A percentile compares a stretch with the other conserved stretches of the same genome.
These are phyloP conservation scores for Magallana ariakensis DNA, from an alignment of 1,140 invertebrate genomes.

Conservation along the genomic window DNA sequence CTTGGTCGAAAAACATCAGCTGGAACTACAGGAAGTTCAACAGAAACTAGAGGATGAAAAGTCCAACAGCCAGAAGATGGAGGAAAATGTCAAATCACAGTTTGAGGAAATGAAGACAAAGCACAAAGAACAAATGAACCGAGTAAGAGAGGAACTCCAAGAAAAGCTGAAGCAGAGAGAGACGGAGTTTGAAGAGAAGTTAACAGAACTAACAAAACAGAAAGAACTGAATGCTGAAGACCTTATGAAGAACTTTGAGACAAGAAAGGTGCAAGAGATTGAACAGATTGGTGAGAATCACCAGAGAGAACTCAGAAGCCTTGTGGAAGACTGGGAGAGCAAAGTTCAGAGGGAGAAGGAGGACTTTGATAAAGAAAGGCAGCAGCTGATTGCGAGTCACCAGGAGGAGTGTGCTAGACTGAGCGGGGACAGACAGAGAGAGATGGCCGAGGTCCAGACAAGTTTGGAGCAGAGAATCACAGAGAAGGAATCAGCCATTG, in stretches of 20 bases:
- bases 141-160: slow-evolving; percentile 74
- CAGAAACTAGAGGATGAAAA: slow-evolving; percentile 52
- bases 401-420: slow-evolving; percentile 61
- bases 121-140: slow-evolving; percentile 69
- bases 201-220: slow-evolving; percentile 66
- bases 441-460: slow-evolving; percentile 45
- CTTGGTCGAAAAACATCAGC: slow-evolving; percentile 49
- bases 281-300: slow-evolving; percentile 63
- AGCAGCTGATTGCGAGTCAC: not conserved
- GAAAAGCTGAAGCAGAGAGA: slow-evolving; percentile 74
- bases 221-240: slow-evolving; percentile 69
- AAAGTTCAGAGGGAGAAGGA: slow-evolving; percentile 55
- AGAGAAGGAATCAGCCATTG: slow-evolving; percentile 59
- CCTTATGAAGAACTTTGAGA: slow-evolving; percentile 65
- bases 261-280: slow-evolving; percentile 65
- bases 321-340: slow-evolving; percentile 53
- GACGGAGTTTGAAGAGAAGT: slow-evolving; percentile 66
- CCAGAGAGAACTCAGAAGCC: slow-evolving; percentile 49
- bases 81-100: slow-evolving; percentile 69
- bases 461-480: slow-evolving; percentile 13
- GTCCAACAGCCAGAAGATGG: slow-evolving; percentile 1
- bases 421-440: slow-evolving; percentile 57
- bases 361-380: slow-evolving; percentile 53
- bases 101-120: slow-evolving; percentile 70
- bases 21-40: slow-evolving; percentile 39